These are phyloP conservation scores for Acrocyrtus sp. DNA, from an alignment of 2,888 invertebrate genomes.

Conservation along the genomic window DNA sequence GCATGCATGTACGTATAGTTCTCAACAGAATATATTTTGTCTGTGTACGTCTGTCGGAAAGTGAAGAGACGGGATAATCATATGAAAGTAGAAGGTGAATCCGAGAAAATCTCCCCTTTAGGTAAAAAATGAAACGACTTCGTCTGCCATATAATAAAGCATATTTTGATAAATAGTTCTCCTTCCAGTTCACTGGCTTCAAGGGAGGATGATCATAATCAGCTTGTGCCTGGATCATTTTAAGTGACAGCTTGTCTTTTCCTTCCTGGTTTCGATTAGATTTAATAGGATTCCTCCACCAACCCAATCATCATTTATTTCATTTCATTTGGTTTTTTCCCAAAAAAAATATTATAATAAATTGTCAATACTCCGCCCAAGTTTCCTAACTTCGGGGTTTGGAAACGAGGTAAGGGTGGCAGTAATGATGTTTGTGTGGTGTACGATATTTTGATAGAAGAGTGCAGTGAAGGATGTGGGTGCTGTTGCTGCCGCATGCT, in stretches of 20 bases:
- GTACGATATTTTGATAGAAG: too few relatives aligned
- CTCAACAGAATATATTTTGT: conserved; percentile 10
- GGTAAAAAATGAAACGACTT: too few relatives aligned
- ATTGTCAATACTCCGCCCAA: too few relatives aligned
- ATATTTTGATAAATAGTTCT: conserved; percentile 40
- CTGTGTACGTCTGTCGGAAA: too few relatives aligned
- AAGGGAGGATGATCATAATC: conserved; percentile 20
- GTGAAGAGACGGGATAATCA: too few relatives aligned
- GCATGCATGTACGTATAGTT: background rate
- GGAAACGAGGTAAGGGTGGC: too few relatives aligned
- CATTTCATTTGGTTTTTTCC: background rate
- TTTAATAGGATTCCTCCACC: conserved; percentile 35
- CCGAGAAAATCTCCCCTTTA: conserved; percentile 9
- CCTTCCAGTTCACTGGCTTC: conserved; percentile 7
- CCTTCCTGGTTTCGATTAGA: conserved; percentile 27
- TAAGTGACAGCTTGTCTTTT: conserved; percentile 41
- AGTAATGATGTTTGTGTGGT: too few relatives aligned
- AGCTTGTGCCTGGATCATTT: conserved; percentile 31
- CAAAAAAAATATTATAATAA: too few relatives aligned
- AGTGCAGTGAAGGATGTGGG: too few relatives aligned
- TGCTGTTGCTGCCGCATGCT: too few relatives aligned
- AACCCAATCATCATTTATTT: background rate
- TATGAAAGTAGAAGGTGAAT: too few relatives aligned
- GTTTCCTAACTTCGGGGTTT: too few relatives aligned
- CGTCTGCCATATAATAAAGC: conserved; percentile 11